Evolutionary conservation across 2,113 vertebrate species (phyloP), one percentile per base, ranked within the genome.

Genomic region (Agapornis roseicollis): DNA sequence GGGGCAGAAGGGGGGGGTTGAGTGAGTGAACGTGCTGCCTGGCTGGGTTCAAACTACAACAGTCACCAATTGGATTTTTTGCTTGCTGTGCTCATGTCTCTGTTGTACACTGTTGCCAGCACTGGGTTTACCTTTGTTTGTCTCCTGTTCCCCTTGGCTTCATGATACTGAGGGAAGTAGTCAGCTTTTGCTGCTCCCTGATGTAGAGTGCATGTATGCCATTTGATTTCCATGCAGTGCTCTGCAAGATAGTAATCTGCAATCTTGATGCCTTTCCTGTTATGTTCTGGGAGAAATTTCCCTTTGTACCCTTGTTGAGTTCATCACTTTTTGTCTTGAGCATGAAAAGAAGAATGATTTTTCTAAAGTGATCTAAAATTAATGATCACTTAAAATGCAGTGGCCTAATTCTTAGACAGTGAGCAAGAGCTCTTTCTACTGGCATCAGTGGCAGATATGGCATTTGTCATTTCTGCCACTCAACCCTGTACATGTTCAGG

Each of bases 121-220:
- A 23, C 33, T 81, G 46, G 2, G 3, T 44, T 52, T 71, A 17
- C 17, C 24, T 35, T 10, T 58, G 17, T 44, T 66, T 2, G 2
- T 42, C 10, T 53, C 9, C 22, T 61, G 13, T 14, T 5, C 35
- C 28, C 5, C 9, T 50, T 3, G 2, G 17, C 10, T 63, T 8
- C 5, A 35, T 28, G 13, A 29, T 69, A 23, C 66, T 17, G 16
- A 44, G 17, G 11, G 16, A 3, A 58, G 6, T 17, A 50, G 17
- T 27, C 19, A 31, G 10, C 11, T 52, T 58, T 50, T 63, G 24
- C 10, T 31, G 13, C 4, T 68, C 4, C 35, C 39, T 65, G 58
- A 28, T 41, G 17, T 7, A 11, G 9, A 17, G 10, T 20, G 22
- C 5, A 2, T 1, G 2, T 3, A 6, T 47, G 27, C 3, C 3